Conservation (phyloP, 1,140 invertebrate species). For the Aphaenogaster ashmeadi region DNA sequence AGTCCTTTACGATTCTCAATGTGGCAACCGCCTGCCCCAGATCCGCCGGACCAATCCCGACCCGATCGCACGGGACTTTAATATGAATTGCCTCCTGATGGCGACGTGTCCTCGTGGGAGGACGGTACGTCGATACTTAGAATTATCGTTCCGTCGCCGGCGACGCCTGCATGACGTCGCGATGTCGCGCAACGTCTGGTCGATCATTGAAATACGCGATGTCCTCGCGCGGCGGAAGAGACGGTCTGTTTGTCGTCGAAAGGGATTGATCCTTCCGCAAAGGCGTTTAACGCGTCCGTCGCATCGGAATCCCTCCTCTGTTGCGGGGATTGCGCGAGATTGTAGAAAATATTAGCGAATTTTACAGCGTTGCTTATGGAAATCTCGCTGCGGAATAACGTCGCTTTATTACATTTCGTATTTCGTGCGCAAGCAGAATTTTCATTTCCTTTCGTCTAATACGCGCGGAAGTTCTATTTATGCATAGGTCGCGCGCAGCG, state of each 20-base stretch:
- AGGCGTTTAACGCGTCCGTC: background rate
- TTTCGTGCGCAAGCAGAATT: conserved; percentile 53
- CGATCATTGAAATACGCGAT: conserved; percentile 61
- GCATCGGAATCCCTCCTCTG: background rate
- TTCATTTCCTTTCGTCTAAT: conserved; percentile 63
- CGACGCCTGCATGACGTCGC: conserved; percentile 59
- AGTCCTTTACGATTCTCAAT: conserved; percentile 78
- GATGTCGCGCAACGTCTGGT: conserved; percentile 26
- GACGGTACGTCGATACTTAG: conserved; percentile 76
- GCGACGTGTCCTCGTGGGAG: conserved; percentile 71
- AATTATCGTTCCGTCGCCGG: conserved; percentile 74
- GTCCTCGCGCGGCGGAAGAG: conserved; percentile 21
- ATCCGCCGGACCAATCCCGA: conserved; percentile 78
- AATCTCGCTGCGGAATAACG: conserved; percentile 44
- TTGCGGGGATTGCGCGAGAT: conserved; percentile 14
- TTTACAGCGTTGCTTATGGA: conserved; percentile 38
- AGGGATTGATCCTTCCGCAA: conserved; percentile 34
- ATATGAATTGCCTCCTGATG: conserved; percentile 81
- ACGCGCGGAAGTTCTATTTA: conserved; percentile 60
- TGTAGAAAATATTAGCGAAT: conserved; percentile 31
- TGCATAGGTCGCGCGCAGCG: conserved; percentile 51
- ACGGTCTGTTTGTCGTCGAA: conserved; percentile 4
- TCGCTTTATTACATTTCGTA: conserved; percentile 52
- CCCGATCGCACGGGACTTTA: conserved; percentile 79
- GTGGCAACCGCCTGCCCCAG: conserved; percentile 77